Base-by-base conservation (phyloP, 2,888 invertebrate genomes). In the Oscheius sp. region DNA sequence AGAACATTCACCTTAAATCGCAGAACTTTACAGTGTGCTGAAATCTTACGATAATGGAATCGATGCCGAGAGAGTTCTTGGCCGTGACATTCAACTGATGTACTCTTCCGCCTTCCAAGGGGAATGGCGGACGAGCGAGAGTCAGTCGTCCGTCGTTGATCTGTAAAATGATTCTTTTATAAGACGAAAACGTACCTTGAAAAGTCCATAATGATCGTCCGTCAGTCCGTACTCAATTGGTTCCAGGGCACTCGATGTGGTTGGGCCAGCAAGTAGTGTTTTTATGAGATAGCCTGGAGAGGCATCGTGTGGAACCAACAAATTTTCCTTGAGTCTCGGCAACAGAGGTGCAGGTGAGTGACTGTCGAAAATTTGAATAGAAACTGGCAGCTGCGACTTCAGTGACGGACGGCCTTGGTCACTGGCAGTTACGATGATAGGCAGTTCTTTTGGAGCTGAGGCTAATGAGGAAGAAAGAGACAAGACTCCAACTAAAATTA, bases 391-490 rank as follows among this genome's bases (percentile, higher is more conserved):
- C 21, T 78, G 73, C 0, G 83, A 72, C 35, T 76, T 77, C 59
- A 85, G 33, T 7, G 86, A 80, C 2, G 87, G 87, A 4, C 80
- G 73, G 35, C 87, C 87, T 11, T 80, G 78, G 70, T 87, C 87
- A 9, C 72, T 72, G 9, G 84, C 87, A 1, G 60, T 73, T 4
- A 87, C 70, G 9, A 60, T 74, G 0, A 87, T 32, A 33, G 79
- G 66, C 32, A 83, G 55, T 13, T 74, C 60, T n/a, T 82, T 79
- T 47, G 77, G 73, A 11, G 79, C 79, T 7, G 53, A 13, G 0
- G 53, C 9, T 2, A 85, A 57, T 9, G 77, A 66, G 13, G 62
- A 55, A 1, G 75, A 33, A 5, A 85, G 76, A 9, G 77, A 48
- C 7, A 82, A 60, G 9, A 77, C 10, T 0, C 82, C 82, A 10